Evolutionary conservation across 1,140 invertebrate genomes (phyloP), one percentile per base, ranked within the genome.

Genomic region (Oreohelix idahoensis): DNA sequence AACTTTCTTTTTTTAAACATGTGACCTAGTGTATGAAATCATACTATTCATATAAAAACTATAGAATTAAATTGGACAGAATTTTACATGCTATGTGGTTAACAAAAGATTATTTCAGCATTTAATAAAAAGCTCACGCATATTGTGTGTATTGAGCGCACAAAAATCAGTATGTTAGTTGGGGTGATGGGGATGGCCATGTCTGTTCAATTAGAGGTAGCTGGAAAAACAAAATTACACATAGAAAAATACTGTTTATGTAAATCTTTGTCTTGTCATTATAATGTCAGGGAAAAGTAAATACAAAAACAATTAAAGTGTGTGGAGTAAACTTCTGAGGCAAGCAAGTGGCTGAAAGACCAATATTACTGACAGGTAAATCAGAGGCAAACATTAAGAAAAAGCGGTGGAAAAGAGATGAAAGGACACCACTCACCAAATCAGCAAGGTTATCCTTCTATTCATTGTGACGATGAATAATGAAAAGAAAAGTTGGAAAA

Each of bases 371-470:
- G n/a, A 66, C 63, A 66, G 29, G 5, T 66, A 23, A 58, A 15
- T 58, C n/a, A 15, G 29, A 32, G 58, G 32, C 38, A 79, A 66
- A 66, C 51, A 73, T 73, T 23, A 38, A 77, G 4, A 26, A 45
- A 36, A 42, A 80, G 66, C 35, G 39, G 15, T 53, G 38, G 26
- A 45, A 15, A 45, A 70, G 39, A 80, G 66, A 71, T 20, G 42
- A 23, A 70, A 53, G 45, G 75, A 71, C 17, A 29, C 42, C 36
- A 81, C 80, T 81, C 80, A 81, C 80, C 80, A 81, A 38, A 38
- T 81, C 80, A 39, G 49, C 42, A 23, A 81, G 71, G 80, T 51
- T 81, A 81, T 81, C 80, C 80, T 81, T 81, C 80, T 81, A 74
- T 74, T 51, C n/a, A 81, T 83, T 35, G 78, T 70, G 76, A 71